These are phyloP conservation scores for Felis chaus DNA, from an alignment of 2,113 vertebrate genomes.

Conservation along the genomic window DNA sequence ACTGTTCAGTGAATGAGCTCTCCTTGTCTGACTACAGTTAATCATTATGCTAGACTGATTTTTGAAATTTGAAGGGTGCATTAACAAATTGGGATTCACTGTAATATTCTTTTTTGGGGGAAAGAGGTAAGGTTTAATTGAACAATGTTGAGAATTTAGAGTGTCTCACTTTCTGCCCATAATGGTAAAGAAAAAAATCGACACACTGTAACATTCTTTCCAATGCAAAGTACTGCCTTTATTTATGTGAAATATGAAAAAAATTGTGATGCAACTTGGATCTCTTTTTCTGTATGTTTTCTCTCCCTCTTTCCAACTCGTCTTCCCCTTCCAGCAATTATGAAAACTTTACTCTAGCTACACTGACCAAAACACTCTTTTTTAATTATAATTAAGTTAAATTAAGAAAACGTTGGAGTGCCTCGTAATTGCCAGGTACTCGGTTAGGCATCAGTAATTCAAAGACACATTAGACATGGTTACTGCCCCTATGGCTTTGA, in stretches of 20 bases:
- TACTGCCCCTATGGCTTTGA: conserved; percentile 26
- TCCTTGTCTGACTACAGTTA: background rate
- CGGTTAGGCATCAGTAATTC: conserved; percentile 36
- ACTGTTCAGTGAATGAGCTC: background rate
- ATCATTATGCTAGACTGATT: background rate
- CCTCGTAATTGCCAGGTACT: conserved; percentile 18
- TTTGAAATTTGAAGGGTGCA: background rate
- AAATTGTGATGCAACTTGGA: background rate
- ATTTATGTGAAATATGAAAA: background rate
- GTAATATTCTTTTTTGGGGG: background rate
- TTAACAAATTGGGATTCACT: background rate
- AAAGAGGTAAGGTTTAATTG: background rate
- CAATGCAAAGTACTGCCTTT: background rate
- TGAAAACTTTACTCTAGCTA: background rate
- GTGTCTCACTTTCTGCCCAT: background rate
- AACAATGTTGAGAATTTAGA: background rate
- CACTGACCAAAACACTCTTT: conserved; percentile 3
- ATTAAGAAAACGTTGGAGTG: background rate
- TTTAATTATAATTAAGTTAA: conserved; percentile 58
- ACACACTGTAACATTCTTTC: background rate
- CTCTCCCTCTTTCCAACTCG: background rate
- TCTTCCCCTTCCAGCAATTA: background rate
- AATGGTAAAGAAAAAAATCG: background rate
- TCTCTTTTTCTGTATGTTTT: background rate
- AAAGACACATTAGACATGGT: conserved; percentile 32